phyloP scores from a whole-genome alignment of 92 coral and sea anemone species.

The Zoanthus solanderi region DNA sequence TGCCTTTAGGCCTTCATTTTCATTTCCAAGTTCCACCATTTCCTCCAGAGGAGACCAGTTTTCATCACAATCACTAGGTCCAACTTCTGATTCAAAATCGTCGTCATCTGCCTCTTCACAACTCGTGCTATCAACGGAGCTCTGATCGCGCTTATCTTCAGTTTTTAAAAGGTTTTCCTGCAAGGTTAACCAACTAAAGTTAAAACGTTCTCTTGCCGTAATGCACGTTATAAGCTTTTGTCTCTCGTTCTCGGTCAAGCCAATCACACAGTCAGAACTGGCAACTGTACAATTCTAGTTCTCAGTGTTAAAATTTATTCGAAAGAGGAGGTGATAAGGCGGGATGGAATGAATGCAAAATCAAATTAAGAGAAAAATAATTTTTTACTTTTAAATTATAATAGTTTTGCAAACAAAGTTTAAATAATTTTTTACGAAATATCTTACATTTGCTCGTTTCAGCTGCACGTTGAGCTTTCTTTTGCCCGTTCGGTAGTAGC shows the following conservation, averaged over 20 bases:
- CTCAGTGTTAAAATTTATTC: too few relatives aligned
- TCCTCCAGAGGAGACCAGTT: too few relatives aligned
- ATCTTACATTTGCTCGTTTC: constrained; percentile 15
- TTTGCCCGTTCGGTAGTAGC: constrained; percentile 6
- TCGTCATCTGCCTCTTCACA: not conserved
- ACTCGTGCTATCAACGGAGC: not conserved
- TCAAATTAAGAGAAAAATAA: not conserved
- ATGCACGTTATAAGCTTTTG: not conserved
- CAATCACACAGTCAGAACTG: not conserved
- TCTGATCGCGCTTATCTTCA: not conserved
- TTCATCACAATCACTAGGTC: not conserved
- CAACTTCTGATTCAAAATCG: not conserved
- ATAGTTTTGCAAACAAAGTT: not conserved
- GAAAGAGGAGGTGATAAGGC: too few relatives aligned
- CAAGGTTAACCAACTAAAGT: not conserved
- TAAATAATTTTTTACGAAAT: not conserved
- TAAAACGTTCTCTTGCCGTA: not conserved
- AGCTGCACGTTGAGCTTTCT: not conserved
- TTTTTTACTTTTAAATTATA: not conserved
- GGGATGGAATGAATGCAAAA: too few relatives aligned
- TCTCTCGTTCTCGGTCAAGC: not conserved
- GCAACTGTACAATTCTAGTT: not conserved
- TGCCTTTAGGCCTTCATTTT: not conserved
- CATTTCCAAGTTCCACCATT: not conserved
- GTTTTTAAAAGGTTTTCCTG: not conserved